phyloP scores from a whole-genome alignment of 2,797 vertebrate genomes.

The Siniperca obscura region DNA sequence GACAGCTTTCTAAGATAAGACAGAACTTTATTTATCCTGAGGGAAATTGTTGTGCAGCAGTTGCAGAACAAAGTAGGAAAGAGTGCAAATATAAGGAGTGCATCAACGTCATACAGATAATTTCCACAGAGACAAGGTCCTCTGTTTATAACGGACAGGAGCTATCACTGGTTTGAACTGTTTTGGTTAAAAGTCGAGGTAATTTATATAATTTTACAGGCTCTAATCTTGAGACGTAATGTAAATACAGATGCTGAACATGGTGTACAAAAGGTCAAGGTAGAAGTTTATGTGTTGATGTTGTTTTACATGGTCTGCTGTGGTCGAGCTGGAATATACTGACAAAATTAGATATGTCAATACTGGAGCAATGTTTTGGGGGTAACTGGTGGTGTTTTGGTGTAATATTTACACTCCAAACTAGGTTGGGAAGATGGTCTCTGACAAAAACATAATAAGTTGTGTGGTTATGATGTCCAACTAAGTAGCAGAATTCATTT shows the following conservation, averaged over 20 bases:
- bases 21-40: neutral
- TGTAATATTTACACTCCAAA: neutral
- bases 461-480: neutral
- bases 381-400: neutral
- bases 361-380: neutral
- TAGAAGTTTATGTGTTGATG: neutral
- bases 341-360: neutral
- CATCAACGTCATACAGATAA: slow-evolving; percentile 6
- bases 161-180: neutral
- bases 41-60: neutral
- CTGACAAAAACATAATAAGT: neutral
- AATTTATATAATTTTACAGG: neutral
- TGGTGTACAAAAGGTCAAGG: neutral
- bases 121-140: slow-evolving; percentile 3
- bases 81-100: neutral
- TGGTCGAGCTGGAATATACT: neutral
- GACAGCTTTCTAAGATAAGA: slow-evolving; percentile 1
- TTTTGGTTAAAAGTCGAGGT: neutral
- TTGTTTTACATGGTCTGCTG: neutral
- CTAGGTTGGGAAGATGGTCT: neutral
- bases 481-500: too few species aligned
- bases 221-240: neutral
- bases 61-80: neutral
- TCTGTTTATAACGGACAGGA: slow-evolving; percentile 2
- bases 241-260: neutral